These are phyloP conservation scores for Arctocebus calabarensis DNA, from an alignment of 2,797 vertebrate species.

Conservation along the genomic window DNA sequence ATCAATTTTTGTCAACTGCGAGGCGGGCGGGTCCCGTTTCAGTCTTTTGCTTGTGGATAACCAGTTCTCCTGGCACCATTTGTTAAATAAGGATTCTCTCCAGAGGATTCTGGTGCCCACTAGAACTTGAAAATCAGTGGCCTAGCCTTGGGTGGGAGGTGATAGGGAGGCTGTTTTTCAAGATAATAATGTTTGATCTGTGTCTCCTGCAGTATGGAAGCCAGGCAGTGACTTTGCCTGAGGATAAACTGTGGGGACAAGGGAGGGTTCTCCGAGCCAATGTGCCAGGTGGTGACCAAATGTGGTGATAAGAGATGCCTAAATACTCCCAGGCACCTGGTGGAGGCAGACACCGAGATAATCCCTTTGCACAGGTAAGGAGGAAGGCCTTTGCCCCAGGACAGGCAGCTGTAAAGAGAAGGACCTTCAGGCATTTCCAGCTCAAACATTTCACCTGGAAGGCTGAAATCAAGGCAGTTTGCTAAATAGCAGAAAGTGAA, in stretches of 20 bases:
- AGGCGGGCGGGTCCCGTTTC: too few relatives aligned
- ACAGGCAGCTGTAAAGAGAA: neutral
- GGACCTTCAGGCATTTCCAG: neutral
- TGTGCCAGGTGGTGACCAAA: too few relatives aligned
- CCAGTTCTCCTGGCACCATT: too few relatives aligned
- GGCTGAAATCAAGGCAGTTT: neutral
- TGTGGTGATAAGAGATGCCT: neutral
- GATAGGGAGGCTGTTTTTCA: neutral
- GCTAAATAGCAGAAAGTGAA: neutral
- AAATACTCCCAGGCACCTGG: neutral
- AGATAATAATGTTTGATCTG: neutral
- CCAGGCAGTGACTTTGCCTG: neutral
- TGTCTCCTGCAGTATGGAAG: neutral
- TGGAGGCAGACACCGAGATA: too few relatives aligned
- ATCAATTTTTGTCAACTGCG: too few relatives aligned
- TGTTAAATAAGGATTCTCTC: too few relatives aligned
- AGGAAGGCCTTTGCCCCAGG: neutral
- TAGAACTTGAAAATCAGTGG: neutral
- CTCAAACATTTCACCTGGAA: fast-evolving
- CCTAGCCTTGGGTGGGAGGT: fast-evolving
- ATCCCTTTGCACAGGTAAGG: neutral
- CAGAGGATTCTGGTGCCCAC: neutral
- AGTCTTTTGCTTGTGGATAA: too few relatives aligned
- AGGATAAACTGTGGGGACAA: neutral
- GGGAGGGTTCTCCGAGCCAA: neutral